Evolutionary conservation across 2,888 invertebrate genomes (phyloP).

Genomic region (Chromoteleia sp.): DNA sequence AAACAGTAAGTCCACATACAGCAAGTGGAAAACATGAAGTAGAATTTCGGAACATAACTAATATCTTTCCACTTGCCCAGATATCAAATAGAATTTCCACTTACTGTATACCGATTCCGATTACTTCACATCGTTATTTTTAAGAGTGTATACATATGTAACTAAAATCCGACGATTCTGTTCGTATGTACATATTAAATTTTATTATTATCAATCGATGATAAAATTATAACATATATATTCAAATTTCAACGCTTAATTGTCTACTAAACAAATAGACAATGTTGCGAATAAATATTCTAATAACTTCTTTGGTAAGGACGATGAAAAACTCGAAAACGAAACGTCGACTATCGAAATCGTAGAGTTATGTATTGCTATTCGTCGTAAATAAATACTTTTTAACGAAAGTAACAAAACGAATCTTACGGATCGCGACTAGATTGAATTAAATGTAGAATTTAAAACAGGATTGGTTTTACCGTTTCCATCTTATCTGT

Average conservation of each 20-base stretch:
- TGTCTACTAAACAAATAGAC: not conserved
- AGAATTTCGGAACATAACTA: too few relatives aligned
- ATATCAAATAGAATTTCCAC: too few relatives aligned
- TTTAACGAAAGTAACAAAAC: conserved; percentile 9
- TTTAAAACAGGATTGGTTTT: conserved; percentile 11
- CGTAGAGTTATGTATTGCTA: not conserved
- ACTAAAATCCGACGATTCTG: conserved; percentile 16
- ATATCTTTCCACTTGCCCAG: too few relatives aligned
- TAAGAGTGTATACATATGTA: not conserved
- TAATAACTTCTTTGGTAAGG: conserved; percentile 56
- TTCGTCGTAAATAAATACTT: not conserved
- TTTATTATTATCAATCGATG: conserved; percentile 27
- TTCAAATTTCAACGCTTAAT: conserved; percentile 13
- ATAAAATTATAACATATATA: conserved; percentile 40
- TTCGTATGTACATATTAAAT: conserved; percentile 38
- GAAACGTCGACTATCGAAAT: conserved; percentile 28
- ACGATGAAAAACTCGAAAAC: conserved; percentile 24
- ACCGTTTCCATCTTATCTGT: not conserved
- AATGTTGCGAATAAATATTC: conserved; percentile 26
- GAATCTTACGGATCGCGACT: conserved; percentile 38
- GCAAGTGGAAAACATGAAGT: too few relatives aligned
- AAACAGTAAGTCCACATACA: too few relatives aligned
- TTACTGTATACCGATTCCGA: too few relatives aligned
- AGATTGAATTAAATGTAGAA: conserved; percentile 26
- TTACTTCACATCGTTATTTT: too few relatives aligned